Evolutionary conservation across 2,797 vertebrate species (phyloP).

Genomic region (Crocidura indochinensis): DNA sequence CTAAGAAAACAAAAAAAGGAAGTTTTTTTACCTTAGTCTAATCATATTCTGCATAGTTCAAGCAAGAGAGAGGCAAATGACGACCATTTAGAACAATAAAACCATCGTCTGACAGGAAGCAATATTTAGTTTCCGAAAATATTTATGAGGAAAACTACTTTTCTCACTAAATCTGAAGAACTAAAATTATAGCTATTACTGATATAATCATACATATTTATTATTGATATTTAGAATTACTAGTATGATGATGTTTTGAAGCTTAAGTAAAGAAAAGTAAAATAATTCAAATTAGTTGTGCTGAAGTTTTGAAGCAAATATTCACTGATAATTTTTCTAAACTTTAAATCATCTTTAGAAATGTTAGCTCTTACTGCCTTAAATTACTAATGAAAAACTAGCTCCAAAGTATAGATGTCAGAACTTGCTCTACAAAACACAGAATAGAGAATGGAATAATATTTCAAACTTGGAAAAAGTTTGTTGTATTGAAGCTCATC

Average conservation of each 20-base stretch:
- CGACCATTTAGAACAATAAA: not conserved
- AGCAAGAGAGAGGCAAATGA: not conserved
- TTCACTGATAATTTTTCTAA: not conserved
- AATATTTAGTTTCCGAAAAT: slow-evolving; percentile 16
- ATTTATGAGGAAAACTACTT: not conserved
- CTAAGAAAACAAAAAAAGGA: not conserved
- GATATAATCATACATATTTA: not conserved
- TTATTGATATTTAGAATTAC: no score
- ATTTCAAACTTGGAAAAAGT: slow-evolving; percentile 36
- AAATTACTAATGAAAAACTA: not conserved
- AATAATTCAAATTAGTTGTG: no score
- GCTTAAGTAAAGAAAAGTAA: no score
- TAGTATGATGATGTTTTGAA: no score
- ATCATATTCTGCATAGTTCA: not conserved
- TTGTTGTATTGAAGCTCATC: no score
- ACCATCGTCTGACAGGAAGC: not conserved
- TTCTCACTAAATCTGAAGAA: not conserved
- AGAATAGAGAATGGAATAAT: not conserved
- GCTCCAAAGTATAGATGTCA: not conserved
- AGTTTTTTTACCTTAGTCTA: not conserved
- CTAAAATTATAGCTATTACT: not conserved
- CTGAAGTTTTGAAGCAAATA: no score
- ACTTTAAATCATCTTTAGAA: not conserved
- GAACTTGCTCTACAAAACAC: not conserved
- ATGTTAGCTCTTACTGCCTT: not conserved